Base-by-base conservation (phyloP, 2,888 invertebrate genomes). In the Latrodectus hesperus region DNA sequence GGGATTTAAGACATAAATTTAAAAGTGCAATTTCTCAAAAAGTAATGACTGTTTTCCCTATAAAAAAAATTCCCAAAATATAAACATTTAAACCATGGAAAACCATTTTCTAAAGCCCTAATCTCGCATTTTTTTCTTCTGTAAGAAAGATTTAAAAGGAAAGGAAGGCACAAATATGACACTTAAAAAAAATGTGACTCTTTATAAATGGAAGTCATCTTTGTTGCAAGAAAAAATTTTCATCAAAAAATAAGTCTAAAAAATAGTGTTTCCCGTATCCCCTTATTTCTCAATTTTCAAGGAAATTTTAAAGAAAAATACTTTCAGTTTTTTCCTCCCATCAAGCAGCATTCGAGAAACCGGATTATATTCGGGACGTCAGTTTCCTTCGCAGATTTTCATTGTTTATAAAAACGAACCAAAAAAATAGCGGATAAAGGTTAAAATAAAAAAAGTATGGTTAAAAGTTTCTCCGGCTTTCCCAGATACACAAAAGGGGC, bases 271-370 rank as follows among this genome's bases (percentile, higher is more conserved):
- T 65, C 65, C 51, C 51, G 51, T 17, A 49, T 65, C 65, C 76
- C 76, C 65, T 76, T 76, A 79, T 79, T 79, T 38, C 71, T 71
- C 71, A 71, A 49, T 60, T 79, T 79, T 17, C 70, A 60, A 71
- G 79, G n/a, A 53, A 55, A 71, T 71, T 52, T 51, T 52, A 22
- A 10, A 52, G 72, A 72, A 17, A 72, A 17, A 52, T n/a, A 17
- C 38, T n/a, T 11, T n/a, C 16, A 38, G 26, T 71, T 70, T 71
- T 79, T 70, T 55, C 53, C 60, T 16, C 68, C 51, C 68, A 26
- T 64, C 16, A 26, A 9, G 11, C 49, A 49, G 60, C 68, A 78
- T 64, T 71, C 79, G 70, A 79, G 79, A 79, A 79, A 79, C 70
- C n/a, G 70, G 79, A 79, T 79, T 79, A 71, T 60, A 71, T 60